phyloP scores from a whole-genome alignment of 2,888 invertebrate genomes.

The Neoascia interrupta region DNA sequence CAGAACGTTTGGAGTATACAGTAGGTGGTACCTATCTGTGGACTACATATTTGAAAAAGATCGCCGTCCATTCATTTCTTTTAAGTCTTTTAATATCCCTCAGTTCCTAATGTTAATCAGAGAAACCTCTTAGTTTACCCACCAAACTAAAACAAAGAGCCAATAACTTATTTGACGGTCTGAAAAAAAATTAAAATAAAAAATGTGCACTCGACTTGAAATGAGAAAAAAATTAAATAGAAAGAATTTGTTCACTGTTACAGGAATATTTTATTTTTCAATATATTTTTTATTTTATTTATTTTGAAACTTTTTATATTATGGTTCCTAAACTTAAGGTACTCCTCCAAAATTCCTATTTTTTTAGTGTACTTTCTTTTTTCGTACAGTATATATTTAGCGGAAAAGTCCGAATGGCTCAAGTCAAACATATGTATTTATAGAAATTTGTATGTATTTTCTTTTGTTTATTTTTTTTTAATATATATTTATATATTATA shows the following conservation, averaged over 20 bases:
- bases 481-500: conserved; percentile 51
- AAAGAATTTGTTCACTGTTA: conserved; percentile 57
- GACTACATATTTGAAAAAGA: too few relatives aligned
- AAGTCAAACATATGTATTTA: conserved; percentile 56
- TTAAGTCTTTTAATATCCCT: too few relatives aligned
- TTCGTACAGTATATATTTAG: conserved; percentile 49
- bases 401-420: conserved; percentile 68
- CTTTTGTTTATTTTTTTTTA: conserved; percentile 7
- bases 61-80: too few relatives aligned
- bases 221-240: conserved; percentile 15
- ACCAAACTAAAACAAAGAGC: not conserved
- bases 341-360: conserved; percentile 39
- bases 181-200: conserved; percentile 5
- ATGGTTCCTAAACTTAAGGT: conserved; percentile 47
- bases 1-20: too few relatives aligned
- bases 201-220: too few relatives aligned
- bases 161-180: not conserved
- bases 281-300: conserved; percentile 60
- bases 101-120: too few relatives aligned
- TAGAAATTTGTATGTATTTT: conserved; percentile 48
- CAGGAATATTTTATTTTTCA: conserved; percentile 59
- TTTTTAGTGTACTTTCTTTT: conserved; percentile 39
- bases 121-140: too few relatives aligned
- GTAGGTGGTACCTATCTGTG: too few relatives aligned
- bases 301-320: conserved; percentile 40